Evolutionary conservation across 1,140 invertebrate species (phyloP).

Genomic region (Panagrolaimus sp.): DNA sequence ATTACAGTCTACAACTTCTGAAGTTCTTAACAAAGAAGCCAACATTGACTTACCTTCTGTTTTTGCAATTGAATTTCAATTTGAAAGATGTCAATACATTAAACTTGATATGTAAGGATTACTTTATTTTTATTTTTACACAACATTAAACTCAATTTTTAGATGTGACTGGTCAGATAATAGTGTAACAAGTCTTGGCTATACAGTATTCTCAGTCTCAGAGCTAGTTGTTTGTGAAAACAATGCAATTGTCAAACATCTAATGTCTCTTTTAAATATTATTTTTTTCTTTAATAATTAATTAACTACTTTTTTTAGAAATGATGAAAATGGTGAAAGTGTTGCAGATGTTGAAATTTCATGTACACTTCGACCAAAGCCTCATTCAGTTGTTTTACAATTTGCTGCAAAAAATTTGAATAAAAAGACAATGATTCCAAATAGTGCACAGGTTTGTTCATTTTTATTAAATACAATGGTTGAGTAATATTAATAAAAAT

Average conservation of each 20-base stretch:
- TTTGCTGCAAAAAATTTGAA: slow-evolving; percentile 43
- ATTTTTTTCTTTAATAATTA: neutral
- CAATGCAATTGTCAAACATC: slow-evolving; percentile 24
- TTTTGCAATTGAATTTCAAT: slow-evolving; percentile 49
- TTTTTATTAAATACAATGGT: neutral
- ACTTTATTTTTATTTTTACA: slow-evolving; percentile 1
- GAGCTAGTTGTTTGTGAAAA: slow-evolving; percentile 30
- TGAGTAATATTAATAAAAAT: neutral
- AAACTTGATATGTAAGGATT: slow-evolving; percentile 45
- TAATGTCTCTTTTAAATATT: slow-evolving; percentile 32
- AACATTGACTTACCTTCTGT: slow-evolving; percentile 32
- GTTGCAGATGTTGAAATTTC: slow-evolving; percentile 44
- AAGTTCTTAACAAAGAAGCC: slow-evolving; percentile 23
- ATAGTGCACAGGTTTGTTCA: slow-evolving; percentile 24
- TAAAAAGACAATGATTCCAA: slow-evolving; percentile 31
- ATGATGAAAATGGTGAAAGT: slow-evolving; percentile 41
- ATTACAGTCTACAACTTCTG: slow-evolving; percentile 42
- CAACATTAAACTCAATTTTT: slow-evolving; percentile 18
- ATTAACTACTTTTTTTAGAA: slow-evolving; percentile 25
- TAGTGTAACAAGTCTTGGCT: slow-evolving; percentile 34
- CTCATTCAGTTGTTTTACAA: slow-evolving; percentile 47
- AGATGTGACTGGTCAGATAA: slow-evolving; percentile 42
- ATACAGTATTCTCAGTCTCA: slow-evolving; percentile 45
- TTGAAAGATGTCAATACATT: slow-evolving; percentile 46
- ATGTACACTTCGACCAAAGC: slow-evolving; percentile 36